Base-by-base conservation (phyloP, 2,797 vertebrate species). In the Acanthurus tractus region DNA sequence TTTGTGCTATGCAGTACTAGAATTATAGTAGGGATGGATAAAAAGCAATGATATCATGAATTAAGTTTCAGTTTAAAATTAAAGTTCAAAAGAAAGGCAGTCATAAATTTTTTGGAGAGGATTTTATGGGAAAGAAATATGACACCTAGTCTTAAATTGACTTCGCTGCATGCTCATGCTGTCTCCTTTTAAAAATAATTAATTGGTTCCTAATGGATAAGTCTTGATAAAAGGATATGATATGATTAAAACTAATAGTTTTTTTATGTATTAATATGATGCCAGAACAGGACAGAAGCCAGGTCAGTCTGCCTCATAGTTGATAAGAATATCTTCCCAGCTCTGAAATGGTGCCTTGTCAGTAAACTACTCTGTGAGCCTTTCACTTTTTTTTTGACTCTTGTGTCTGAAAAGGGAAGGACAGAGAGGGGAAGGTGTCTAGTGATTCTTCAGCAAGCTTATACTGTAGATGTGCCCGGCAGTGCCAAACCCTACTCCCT, bases 401-500 rank as follows among this genome's bases (percentile, higher is more conserved):
- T 34, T 34, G 29, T 48, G 1, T 83, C 68, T 78, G 62, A 74
- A 81, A 74, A 15, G 67, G 83, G 66, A 81, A 82, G 58, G 68
- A 74, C 67, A 40, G 52, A 75, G 79, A 80, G 63, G 53, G 74
- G 66, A 70, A 66, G 75, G 78, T 20, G 45, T 64, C 48, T 62
- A 58, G 71, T 7, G 83, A 83, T 73, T 76, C 79, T 81, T 70
- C 63, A 38, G 77, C 64, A 40, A 74, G 77, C 72, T 66, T 76
- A 81, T 74, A n/a, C 85, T 81, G 76, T 72, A 78, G 71, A 78
- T 50, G 77, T 92, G 90, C 88, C 90, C 73, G n/a, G 77, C 79
- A 12, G 82, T 89, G 88, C 90, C 90, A 89, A 89, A 83, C 83
- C 88, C 83, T 23, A 77, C 88, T 91, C 88, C 88, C 91, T 42